These are phyloP conservation scores for Discoglossus pictus DNA, from an alignment of 2,797 vertebrate genomes.

Conservation along the genomic window DNA sequence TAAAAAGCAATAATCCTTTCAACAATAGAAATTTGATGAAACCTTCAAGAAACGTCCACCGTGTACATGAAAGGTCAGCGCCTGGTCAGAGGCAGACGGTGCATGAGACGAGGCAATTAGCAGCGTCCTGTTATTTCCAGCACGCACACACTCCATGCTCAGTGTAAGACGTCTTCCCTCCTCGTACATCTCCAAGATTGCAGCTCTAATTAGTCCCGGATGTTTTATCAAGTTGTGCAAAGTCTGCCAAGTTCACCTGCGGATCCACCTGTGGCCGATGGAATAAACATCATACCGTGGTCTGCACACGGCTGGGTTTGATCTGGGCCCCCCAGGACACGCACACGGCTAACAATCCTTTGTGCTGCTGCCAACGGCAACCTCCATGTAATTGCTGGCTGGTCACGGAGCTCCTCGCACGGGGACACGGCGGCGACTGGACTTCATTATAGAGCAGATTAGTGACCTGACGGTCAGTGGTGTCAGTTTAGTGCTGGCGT, in stretches of 20 bases:
- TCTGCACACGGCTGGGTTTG: constrained; percentile 5
- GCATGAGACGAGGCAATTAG: constrained; percentile 24
- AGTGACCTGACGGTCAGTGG: no score
- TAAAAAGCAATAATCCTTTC: constrained; percentile 42
- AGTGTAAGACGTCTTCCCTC: not conserved
- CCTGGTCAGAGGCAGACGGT: constrained; percentile 13
- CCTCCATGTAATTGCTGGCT: constrained; percentile 3
- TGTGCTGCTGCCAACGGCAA: constrained; percentile 4
- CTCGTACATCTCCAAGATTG: constrained; percentile 1
- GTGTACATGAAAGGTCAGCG: constrained; percentile 34
- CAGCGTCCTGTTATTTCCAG: not conserved
- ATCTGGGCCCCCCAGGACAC: constrained; percentile 5
- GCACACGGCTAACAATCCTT: not conserved
- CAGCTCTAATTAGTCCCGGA: constrained; percentile 26
- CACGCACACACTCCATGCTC: not conserved
- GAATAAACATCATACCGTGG: constrained; percentile 3
- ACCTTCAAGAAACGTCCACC: constrained; percentile 8
- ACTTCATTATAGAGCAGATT: constrained; percentile 3
- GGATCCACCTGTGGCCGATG: constrained; percentile 24
- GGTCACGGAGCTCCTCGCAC: constrained; percentile 12
- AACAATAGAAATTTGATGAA: constrained; percentile 21
- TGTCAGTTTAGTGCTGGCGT: no score
- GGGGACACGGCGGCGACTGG: not conserved
- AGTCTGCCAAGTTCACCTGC: constrained; percentile 26
- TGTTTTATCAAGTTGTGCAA: constrained; percentile 23